phyloP scores from a whole-genome alignment of 1,140 invertebrate species.

The Platyura marginata region DNA sequence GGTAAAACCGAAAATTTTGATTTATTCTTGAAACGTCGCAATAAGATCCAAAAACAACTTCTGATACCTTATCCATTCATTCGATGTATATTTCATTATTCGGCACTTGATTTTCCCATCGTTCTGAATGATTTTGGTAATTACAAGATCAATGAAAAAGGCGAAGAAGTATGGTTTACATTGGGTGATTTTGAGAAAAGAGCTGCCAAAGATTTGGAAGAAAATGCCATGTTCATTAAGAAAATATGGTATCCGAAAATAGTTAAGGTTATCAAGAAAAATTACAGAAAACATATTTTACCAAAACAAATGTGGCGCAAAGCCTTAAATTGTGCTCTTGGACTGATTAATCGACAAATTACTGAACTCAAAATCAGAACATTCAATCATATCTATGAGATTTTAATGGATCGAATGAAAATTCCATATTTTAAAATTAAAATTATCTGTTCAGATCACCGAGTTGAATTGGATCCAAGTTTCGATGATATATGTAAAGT shows the following conservation, averaged over 20 bases:
- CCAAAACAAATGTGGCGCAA: constrained; percentile 12
- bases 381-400: constrained; percentile 28
- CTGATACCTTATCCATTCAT: constrained; percentile 42
- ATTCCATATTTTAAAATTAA: constrained; percentile 31
- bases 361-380: constrained; percentile 28
- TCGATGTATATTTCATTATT: constrained; percentile 33
- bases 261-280: constrained; percentile 17
- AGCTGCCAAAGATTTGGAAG: constrained; percentile 25
- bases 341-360: constrained; percentile 30
- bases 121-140: constrained; percentile 33
- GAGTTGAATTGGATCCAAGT: constrained; percentile 21
- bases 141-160: constrained; percentile 23
- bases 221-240: constrained; percentile 18
- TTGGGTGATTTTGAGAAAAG: constrained; percentile 24
- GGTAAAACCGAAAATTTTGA: constrained; percentile 37
- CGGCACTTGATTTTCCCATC: constrained; percentile 30
- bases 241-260: constrained; percentile 26
- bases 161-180: constrained; percentile 17
- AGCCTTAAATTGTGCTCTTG: constrained; percentile 21
- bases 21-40: constrained; percentile 33
- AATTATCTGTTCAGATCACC: constrained; percentile 20
- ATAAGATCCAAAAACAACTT: constrained; percentile 29
- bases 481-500: constrained; percentile 17
- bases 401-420: constrained; percentile 20
- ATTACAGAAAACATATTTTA: constrained; percentile 14